Conservation (phyloP, 2,888 invertebrate species). For the Limnephilus marmoratus region DNA sequence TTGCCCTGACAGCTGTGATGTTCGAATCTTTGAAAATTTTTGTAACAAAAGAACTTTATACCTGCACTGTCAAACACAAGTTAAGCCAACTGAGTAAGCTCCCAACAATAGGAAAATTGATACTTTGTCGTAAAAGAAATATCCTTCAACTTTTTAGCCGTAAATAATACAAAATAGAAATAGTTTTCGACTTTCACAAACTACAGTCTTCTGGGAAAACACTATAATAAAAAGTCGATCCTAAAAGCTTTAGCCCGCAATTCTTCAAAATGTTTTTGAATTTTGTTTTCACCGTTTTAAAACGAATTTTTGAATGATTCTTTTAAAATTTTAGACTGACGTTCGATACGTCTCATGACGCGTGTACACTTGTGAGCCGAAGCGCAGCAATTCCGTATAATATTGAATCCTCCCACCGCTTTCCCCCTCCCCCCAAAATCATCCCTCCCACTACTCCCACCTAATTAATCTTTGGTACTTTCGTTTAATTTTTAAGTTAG, state of each 20-base stretch:
- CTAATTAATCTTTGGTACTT: no score
- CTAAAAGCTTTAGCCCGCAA: background rate
- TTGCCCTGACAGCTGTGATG: slow-evolving; percentile 43
- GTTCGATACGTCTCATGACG: no score
- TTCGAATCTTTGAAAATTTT: slow-evolving; percentile 14
- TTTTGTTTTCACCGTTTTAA: no score
- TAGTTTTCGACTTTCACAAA: background rate
- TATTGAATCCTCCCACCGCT: no score
- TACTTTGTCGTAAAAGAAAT: background rate
- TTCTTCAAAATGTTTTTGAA: background rate
- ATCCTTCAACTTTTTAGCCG: background rate
- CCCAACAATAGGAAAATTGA: background rate
- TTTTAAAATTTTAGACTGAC: background rate
- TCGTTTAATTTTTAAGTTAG: no score
- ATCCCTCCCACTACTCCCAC: no score
- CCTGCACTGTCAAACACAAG: slow-evolving; percentile 36
- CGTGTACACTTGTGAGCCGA: no score
- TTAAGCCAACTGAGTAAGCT: background rate
- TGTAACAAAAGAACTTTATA: slow-evolving; percentile 21
- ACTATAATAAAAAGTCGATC: background rate
- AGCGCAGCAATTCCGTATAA: no score
- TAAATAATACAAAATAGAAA: no score
- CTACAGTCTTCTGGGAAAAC: background rate
- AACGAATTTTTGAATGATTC: background rate
- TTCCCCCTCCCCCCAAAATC: no score